Base-by-base conservation (phyloP, 2,888 invertebrate genomes). In the Panzeria rudis region DNA sequence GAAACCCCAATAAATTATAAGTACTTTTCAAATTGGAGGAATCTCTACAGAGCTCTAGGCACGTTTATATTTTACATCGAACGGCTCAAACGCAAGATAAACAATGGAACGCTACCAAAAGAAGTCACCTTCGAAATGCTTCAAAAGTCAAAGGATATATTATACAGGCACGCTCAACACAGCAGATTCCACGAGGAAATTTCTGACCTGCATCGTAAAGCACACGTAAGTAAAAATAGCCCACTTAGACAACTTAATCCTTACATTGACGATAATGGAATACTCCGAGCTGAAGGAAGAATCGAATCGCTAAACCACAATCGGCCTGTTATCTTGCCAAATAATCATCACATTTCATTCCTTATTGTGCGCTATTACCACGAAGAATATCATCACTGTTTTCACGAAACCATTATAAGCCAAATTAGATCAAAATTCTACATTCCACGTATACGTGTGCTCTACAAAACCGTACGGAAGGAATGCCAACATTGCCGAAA, bases 241-340 rank as follows among this genome's bases (percentile, higher is more conserved):
- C 20, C 20, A 41, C 2, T 71, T n/a, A 72, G n/a, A 47, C 32
- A 17, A 47, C 47, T 73, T 9, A 73, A 50, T 44, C 35, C 47
- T 7, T 73, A 32, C 20, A 7, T 61, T 7, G 61, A 73, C 6
- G 23, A 61, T 29, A 11, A 61, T 1, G 35, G 32, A 7, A 1
- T 61, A 29, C 23, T 73, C 7, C 20, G 50, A 35, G 59, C 47
- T 15, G n/a, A 72, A 13, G 59, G 72, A 9, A 38, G 71, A 29
- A 23, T 29, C 2, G 4, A 9, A 25, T 41, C 41, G 6, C 32
- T 71, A 25, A 56, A 71, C 17, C 23, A 17, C 25, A 41, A 72
- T 44, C 25, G 13, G 3, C 35, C 59, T 4, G 32, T 73, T 32
- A 35, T 73, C 2, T 32, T 73, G 15, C 59, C 61, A 1, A 8